Evolutionary conservation across 1,140 invertebrate genomes (phyloP), one percentile per base, ranked within the genome.

Genomic region (Drosophila elegans): DNA sequence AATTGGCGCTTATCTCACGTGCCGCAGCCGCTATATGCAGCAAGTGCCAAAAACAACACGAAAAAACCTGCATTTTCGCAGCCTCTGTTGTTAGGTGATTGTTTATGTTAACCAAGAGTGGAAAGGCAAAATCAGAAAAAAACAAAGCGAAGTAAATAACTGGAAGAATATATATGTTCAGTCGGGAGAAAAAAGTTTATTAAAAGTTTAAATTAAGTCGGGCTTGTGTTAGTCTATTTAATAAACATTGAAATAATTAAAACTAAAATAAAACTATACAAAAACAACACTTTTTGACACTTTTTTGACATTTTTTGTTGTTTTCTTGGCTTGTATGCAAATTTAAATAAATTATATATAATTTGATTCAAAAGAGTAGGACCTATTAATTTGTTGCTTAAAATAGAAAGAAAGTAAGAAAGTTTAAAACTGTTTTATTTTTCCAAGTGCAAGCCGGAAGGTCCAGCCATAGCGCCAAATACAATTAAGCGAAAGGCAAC

Each of bases 1-100:
- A 67, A 82, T 88, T 86, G 54, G 36, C 52, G 64, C 82, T 86
- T 88, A 86, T 86, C 83, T 82, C 75, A 86, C 83, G 83, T 86
- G 80, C 80, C 64, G 49, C 73, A 60, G 73, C 45, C 72, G 54
- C 46, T 38, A 52, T 39, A 39, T 67, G 72, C 38, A 44, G 25
- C 41, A 44, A 54, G 46, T 49, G 42, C 25, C 6, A 25, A n/a
- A 44, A 42, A 34, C 4, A 27, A 38, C 4, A 27, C 6, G 10
- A 12, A 51, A 52, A 52, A 12, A 59, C 2, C 42, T 67, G 62
- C 61, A 55, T 48, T 64, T 9, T 59, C 53, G 39, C 34, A 25
- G 27, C 48, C 21, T 32, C 3, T 16, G n/a, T 57, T 13, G 55
- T 44, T 56, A 51, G 45, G n/a, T 27, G 46, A 72, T 39, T 59